phyloP scores from a whole-genome alignment of 1,140 invertebrate species.

The Sarcophaga bullata region DNA sequence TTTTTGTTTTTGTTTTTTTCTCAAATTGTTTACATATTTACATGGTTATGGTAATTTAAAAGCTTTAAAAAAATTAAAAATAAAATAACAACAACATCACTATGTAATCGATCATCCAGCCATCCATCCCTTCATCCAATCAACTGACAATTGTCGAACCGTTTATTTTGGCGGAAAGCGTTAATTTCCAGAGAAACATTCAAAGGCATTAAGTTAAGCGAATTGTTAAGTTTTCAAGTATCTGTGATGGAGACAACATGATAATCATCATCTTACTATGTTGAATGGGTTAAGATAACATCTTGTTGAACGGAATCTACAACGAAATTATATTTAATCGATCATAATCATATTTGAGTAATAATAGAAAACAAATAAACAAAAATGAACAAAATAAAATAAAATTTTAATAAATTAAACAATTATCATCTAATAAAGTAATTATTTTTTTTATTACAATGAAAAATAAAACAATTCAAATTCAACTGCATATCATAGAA shows the following conservation, averaged over 20 bases:
- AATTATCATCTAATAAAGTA: too few relatives aligned
- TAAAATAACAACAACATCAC: neutral
- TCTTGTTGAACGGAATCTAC: neutral
- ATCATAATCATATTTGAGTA: neutral
- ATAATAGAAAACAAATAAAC: too few relatives aligned
- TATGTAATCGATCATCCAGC: too few relatives aligned
- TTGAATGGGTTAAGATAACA: neutral
- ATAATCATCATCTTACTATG: neutral
- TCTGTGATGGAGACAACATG: neutral
- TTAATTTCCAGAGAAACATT: neutral
- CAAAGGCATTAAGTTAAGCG: neutral
- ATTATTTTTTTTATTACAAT: too few relatives aligned
- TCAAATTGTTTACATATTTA: neutral
- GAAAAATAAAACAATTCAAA: too few relatives aligned
- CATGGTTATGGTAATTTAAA: constrained; percentile 5
- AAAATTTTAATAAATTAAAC: too few relatives aligned
- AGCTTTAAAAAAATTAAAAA: neutral
- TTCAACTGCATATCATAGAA: too few relatives aligned
- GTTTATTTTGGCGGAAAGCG: constrained; percentile 19
- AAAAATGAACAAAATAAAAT: too few relatives aligned
- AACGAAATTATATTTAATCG: neutral
- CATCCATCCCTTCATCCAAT: neutral
- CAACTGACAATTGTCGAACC: neutral
- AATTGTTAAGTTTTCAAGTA: neutral
- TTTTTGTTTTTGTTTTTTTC: too few relatives aligned